These are phyloP conservation scores for Tragopan temminckii DNA, from an alignment of 2,797 vertebrate genomes.

Conservation along the genomic window DNA sequence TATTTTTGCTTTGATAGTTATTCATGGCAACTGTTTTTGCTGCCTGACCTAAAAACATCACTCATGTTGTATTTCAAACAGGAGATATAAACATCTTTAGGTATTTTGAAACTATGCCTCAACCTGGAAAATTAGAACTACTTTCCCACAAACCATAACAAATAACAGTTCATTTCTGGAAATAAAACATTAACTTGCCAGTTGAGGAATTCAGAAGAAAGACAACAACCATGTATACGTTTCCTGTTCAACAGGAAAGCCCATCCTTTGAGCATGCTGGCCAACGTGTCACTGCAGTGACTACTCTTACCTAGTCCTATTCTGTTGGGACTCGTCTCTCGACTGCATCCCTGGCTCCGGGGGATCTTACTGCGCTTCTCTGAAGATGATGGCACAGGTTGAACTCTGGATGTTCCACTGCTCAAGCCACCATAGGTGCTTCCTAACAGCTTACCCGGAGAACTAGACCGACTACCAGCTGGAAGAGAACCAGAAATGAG, in stretches of 20 bases:
- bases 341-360: conserved; percentile 96
- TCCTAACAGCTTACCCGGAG: conserved; percentile 93
- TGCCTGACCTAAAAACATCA: not conserved
- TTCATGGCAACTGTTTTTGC: not conserved
- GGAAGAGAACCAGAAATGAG: conserved; percentile 57
- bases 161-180: not conserved
- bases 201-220: not conserved
- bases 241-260: not conserved
- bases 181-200: not conserved
- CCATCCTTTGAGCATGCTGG: rapidly evolving
- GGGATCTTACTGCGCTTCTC: conserved; percentile 94
- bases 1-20: not conserved
- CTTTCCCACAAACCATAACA: not conserved
- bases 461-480: conserved; percentile 97
- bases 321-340: conserved; percentile 95
- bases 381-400: conserved; percentile 84
- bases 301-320: conserved; percentile 91
- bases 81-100: not conserved
- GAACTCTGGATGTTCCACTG: conserved; percentile 83
- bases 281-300: not conserved
- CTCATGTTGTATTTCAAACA: not conserved
- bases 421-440: conserved; percentile 88
- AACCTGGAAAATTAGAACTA: not conserved
- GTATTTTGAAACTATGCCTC: not conserved
- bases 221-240: not conserved